Base-by-base conservation (phyloP, 2,797 vertebrate species). In the Sebastes vulpes region DNA sequence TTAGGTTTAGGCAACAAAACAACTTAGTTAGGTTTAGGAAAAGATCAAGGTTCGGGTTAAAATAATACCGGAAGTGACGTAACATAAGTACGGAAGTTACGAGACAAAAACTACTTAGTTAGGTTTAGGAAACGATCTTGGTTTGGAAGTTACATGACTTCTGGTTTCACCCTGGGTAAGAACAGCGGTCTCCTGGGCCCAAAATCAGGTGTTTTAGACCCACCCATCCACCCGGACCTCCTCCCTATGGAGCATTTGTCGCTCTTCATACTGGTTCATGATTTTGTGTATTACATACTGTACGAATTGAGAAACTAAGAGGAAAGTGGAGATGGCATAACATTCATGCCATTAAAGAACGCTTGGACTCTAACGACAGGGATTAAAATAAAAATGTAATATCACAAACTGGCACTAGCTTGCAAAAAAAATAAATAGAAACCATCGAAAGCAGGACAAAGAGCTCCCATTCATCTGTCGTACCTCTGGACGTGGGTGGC, bases 401-500 rank as follows among this genome's bases (percentile, higher is more conserved):
- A 81, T 28, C 23, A 54, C 25, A 42, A 42, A 46, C 3, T 3
- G 8, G 7, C 29, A n/a, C 2, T 10, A 14, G 66, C 18, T 50
- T 32, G 28, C 1, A 69, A 76, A 73, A 42, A 73, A n/a, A 46
- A 18, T 16, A 10, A 32, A 72, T 5, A 56, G 38, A 75, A 70
- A 38, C 52, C 25, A 70, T 72, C 26, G 75, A 70, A 73, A 60
- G 23, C 29, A 57, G 65, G 75, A 79, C 59, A 85, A 78, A 82
- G 65, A 64, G 68, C 48, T 64, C 23, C 20, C 20, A 65, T 67
- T 77, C 54, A 73, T 81, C 50, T 65, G 21, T 25, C 75, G 75
- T 70, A 70, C 77, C 59, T 79, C 35, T 78, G 72, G 61, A 74
- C 23, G 68, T 90, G 80, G 87, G 84, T 52, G 78, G 77, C 38